These are phyloP conservation scores for Erpetoichthys calabaricus DNA, from an alignment of 2,797 vertebrate species.

Conservation along the genomic window DNA sequence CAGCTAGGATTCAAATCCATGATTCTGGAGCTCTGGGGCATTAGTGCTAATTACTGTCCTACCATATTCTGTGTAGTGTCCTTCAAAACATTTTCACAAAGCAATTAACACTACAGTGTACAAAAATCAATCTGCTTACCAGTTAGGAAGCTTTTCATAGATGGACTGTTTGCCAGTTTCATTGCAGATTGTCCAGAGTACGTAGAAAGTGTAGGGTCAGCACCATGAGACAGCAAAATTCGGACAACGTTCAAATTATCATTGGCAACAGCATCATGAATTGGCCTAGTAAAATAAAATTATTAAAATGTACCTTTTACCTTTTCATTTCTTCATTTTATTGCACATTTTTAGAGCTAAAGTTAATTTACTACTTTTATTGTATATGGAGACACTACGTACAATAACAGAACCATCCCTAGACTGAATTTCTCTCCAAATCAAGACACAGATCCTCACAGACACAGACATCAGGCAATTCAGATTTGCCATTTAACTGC, in stretches of 20 bases:
- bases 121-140: slow-evolving; percentile 42
- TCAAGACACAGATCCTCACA: too few relatives aligned
- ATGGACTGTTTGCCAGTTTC: slow-evolving; percentile 80
- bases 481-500: too few relatives aligned
- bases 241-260: slow-evolving; percentile 90
- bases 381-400: too few relatives aligned
- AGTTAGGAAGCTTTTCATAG: slow-evolving; percentile 86
- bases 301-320: neutral
- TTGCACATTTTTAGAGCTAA: neutral
- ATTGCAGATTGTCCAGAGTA: slow-evolving; percentile 92
- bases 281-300: slow-evolving; percentile 53
- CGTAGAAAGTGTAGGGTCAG: slow-evolving; percentile 88
- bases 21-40: too few relatives aligned
- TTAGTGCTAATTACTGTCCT: too few relatives aligned
- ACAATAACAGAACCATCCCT: too few relatives aligned
- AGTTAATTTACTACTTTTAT: neutral
- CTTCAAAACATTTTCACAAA: neutral
- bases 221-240: slow-evolving; percentile 87
- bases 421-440: too few relatives aligned
- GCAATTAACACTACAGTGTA: neutral
- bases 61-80: neutral
- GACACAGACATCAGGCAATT: too few relatives aligned
- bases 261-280: slow-evolving; percentile 89
- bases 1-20: too few relatives aligned
- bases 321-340: neutral